Conservation (phyloP, 2,113 vertebrate species). For the Procapra przewalskii region DNA sequence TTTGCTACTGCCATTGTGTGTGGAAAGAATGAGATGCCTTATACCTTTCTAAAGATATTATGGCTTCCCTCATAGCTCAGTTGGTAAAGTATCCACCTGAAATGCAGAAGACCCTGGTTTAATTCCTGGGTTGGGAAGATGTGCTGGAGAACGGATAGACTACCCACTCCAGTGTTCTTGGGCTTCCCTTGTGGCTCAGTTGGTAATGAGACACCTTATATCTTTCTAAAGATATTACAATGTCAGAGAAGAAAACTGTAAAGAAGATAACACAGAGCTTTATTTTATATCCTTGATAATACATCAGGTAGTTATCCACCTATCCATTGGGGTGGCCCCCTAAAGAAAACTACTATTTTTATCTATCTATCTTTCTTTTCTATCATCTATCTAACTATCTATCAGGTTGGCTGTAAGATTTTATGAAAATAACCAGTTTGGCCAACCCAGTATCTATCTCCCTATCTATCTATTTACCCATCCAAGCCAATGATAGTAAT, state of each 20-base stretch:
- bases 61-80: not conserved
- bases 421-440: not conserved
- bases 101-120: not conserved
- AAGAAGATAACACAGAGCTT: not conserved
- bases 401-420: not conserved
- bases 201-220: not conserved
- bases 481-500: not conserved
- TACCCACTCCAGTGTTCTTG: not conserved
- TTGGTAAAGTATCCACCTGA: not conserved
- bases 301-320: not conserved
- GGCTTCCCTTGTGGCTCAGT: not conserved
- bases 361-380: too few relatives aligned
- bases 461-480: not conserved
- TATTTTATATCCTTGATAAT: not conserved
- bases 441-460: not conserved
- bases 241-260: not conserved
- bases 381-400: too few relatives aligned
- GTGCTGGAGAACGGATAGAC: not conserved
- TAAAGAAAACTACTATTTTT: not conserved
- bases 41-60: not conserved
- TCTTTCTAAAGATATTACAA: not conserved
- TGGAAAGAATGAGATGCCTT: not conserved
- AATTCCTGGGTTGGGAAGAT: not conserved
- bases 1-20: not conserved
- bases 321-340: fast-evolving